These are phyloP conservation scores for Sturmia bella DNA, from an alignment of 2,888 invertebrate species.

Conservation along the genomic window DNA sequence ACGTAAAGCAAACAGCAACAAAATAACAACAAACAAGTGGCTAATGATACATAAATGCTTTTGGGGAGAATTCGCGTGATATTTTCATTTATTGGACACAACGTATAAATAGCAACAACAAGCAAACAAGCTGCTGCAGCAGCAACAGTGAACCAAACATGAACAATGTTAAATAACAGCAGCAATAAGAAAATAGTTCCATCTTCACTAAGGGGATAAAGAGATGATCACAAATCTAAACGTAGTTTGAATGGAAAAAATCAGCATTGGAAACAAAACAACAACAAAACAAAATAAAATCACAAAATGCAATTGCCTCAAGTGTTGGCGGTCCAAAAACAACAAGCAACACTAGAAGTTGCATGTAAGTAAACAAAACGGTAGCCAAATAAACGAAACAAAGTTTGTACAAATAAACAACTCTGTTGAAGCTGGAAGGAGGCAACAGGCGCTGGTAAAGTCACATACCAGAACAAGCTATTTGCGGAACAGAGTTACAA, in stretches of 20 bases:
- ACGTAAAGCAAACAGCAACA: slow-evolving; percentile 10
- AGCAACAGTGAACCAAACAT: slow-evolving; percentile 23
- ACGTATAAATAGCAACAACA: slow-evolving; percentile 52
- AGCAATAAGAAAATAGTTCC: slow-evolving; percentile 51
- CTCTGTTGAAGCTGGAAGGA: slow-evolving; percentile 39
- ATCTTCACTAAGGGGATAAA: slow-evolving; percentile 52
- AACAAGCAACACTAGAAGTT: background rate
- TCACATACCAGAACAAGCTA: slow-evolving; percentile 50
- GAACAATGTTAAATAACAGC: slow-evolving; percentile 42
- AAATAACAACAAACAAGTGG: slow-evolving; percentile 67
- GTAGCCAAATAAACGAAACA: slow-evolving; percentile 64
- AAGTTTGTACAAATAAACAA: slow-evolving; percentile 64
- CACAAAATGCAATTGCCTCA: slow-evolving; percentile 44
- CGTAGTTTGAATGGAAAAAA: slow-evolving; percentile 44
- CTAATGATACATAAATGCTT: slow-evolving; percentile 71
- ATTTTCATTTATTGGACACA: slow-evolving; percentile 71
- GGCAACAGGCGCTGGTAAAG: slow-evolving; percentile 34
- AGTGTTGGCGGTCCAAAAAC: slow-evolving; percentile 64
- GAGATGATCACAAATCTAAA: slow-evolving; percentile 62
- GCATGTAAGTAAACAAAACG: slow-evolving; percentile 34
- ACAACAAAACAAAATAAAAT: slow-evolving; percentile 7
- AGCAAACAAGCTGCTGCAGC: slow-evolving; percentile 19
- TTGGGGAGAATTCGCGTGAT: slow-evolving; percentile 71
- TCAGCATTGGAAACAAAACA: background rate
- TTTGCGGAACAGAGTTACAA: slow-evolving; percentile 18